Conservation (phyloP, 2,888 invertebrate genomes). For the Argyra leucocephala region DNA sequence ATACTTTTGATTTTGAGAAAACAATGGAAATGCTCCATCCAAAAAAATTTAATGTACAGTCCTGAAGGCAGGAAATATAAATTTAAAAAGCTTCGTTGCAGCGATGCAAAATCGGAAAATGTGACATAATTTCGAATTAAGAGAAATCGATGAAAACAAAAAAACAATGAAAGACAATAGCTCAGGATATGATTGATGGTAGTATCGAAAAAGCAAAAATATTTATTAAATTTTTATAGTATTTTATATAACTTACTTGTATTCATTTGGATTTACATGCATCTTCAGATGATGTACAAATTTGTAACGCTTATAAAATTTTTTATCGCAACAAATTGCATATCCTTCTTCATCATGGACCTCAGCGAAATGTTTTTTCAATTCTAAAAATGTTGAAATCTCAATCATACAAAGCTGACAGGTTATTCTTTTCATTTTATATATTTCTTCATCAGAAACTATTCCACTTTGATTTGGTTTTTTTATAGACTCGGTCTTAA, state of each 20-base stretch:
- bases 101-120: too few relatives aligned
- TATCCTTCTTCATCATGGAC: constrained; percentile 36
- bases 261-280: constrained; percentile 33
- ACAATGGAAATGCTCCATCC: too few relatives aligned
- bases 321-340: constrained; percentile 38
- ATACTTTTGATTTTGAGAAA: too few relatives aligned
- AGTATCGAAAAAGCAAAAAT: background rate
- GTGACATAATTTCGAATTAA: background rate
- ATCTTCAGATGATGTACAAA: constrained; percentile 39
- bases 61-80: too few relatives aligned
- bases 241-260: constrained; percentile 36
- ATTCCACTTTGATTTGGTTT: background rate
- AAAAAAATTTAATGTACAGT: too few relatives aligned
- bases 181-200: too few relatives aligned
- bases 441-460: background rate
- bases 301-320: constrained; percentile 36
- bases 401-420: constrained; percentile 35
- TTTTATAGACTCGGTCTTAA: background rate
- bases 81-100: too few relatives aligned
- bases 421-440: constrained; percentile 32
- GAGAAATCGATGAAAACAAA: too few relatives aligned
- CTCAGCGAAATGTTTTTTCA: constrained; percentile 36
- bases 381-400: constrained; percentile 32
- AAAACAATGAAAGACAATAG: too few relatives aligned
- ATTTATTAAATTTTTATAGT: background rate